Conservation (phyloP, 2,113 vertebrate genomes). For the Thamnophis sirtalis region DNA sequence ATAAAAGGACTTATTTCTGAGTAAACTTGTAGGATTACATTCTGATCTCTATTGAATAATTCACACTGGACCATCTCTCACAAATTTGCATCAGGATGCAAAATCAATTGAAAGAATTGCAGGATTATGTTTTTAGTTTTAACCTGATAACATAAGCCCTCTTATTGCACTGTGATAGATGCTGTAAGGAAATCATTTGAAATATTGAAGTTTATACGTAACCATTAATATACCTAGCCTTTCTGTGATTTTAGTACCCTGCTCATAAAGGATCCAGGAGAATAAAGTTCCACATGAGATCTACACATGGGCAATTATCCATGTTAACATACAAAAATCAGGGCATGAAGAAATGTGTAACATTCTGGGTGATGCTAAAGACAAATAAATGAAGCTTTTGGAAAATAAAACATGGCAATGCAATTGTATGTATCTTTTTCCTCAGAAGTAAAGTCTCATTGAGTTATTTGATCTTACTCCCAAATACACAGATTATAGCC, state of each 20-base stretch:
- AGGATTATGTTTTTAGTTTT: neutral
- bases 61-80: conserved; percentile 16
- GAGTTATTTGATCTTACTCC: neutral
- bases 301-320: neutral
- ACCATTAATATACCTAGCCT: neutral
- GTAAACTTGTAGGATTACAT: neutral
- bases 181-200: neutral
- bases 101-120: neutral
- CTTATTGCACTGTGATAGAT: neutral
- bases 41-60: conserved; percentile 34
- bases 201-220: neutral
- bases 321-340: neutral
- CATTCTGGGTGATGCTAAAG: neutral
- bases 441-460: neutral
- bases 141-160: neutral
- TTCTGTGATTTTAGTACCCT: neutral
- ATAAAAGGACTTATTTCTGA: neutral
- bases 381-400: neutral
- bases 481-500: neutral
- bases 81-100: neutral
- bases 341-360: neutral
- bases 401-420: neutral
- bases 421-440: neutral
- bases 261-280: neutral
- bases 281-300: neutral